phyloP scores from a whole-genome alignment of 2,888 invertebrate species.

The Sphinx pinastri region DNA sequence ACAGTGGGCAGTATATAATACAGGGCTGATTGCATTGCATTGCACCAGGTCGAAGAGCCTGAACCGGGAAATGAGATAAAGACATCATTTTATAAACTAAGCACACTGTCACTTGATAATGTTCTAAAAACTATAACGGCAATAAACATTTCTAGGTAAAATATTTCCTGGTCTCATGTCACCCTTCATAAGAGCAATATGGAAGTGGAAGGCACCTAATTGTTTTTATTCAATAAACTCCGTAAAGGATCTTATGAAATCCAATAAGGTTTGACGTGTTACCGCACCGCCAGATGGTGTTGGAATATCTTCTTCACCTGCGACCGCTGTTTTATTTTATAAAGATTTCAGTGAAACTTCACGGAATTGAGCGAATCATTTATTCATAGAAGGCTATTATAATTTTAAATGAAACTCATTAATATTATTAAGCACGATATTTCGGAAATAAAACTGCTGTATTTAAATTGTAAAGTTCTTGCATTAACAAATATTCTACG shows the following conservation, averaged over 20 bases:
- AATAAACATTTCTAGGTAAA: not conserved
- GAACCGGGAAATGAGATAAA: too few species aligned
- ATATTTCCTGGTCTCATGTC: not conserved
- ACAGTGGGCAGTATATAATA: too few species aligned
- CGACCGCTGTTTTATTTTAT: not conserved
- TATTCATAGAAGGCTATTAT: not conserved
- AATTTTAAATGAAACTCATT: not conserved
- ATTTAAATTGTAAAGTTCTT: not conserved
- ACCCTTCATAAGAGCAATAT: not conserved
- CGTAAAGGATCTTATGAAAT: constrained; percentile 12
- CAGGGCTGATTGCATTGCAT: too few species aligned
- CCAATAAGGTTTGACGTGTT: constrained; percentile 13
- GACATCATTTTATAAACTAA: too few species aligned
- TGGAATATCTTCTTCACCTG: not conserved
- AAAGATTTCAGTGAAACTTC: not conserved
- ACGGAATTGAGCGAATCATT: not conserved
- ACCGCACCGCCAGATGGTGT: not conserved
- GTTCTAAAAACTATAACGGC: not conserved
- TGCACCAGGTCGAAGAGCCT: too few species aligned
- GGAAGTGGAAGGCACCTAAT: not conserved
- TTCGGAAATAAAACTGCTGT: not conserved
- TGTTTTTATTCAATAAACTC: constrained; percentile 14
- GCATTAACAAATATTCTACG: not conserved
- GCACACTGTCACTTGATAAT: not conserved
- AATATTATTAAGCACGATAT: not conserved